A percentile compares a stretch with the other conserved stretches of the same genome.
These are phyloP conservation scores for Rutpela maculata DNA, from an alignment of 2,888 invertebrate species.

Conservation along the genomic window DNA sequence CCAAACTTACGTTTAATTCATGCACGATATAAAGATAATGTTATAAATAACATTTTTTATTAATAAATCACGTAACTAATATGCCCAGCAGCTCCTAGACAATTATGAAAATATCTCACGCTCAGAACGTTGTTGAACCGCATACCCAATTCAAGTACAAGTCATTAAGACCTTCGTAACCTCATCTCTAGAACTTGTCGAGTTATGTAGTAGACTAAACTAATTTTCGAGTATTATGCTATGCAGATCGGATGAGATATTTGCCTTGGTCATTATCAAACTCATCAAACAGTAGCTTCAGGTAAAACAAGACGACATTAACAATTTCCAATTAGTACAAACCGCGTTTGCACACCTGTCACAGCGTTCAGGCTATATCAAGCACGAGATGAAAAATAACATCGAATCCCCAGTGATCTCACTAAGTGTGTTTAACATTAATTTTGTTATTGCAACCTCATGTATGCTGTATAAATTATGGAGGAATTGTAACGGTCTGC, in stretches of 20 bases:
- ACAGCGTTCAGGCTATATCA: background rate
- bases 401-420: background rate
- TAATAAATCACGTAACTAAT: too few relatives aligned
- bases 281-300: constrained; percentile 38
- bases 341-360: constrained; percentile 1
- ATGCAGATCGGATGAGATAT: constrained; percentile 37
- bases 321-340: constrained; percentile 11
- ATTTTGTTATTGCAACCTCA: background rate
- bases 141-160: background rate
- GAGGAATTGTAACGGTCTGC: background rate
- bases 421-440: background rate
- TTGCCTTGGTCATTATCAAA: constrained; percentile 30
- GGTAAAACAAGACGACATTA: constrained; percentile 24
- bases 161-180: background rate
- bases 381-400: background rate
- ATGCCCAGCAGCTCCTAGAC: too few relatives aligned
- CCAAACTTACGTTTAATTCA: too few relatives aligned
- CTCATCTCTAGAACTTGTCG: background rate
- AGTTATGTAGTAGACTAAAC: constrained; percentile 8
- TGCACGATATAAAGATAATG: too few relatives aligned
- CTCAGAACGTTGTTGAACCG: background rate
- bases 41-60: too few relatives aligned
- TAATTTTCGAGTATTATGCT: constrained; percentile 24
- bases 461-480: background rate
- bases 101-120: too few relatives aligned